Base-by-base conservation (phyloP, 2,113 vertebrate species). In the Xiphias gladius region DNA sequence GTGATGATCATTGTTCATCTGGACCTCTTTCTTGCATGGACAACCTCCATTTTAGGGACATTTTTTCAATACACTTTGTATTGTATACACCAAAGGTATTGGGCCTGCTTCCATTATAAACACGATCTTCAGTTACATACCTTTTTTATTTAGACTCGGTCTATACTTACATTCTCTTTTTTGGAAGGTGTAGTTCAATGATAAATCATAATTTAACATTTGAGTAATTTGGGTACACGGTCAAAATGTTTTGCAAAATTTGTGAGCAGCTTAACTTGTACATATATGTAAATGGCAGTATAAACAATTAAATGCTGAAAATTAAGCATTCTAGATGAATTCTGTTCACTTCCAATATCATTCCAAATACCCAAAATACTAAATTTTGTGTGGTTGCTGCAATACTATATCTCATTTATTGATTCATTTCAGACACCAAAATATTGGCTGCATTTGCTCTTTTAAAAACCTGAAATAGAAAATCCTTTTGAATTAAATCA, bases 361-460 rank as follows among this genome's bases (percentile, higher is more conserved):
- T 74, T 28, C 1, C 32, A 58, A 5, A 52, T 32, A n/a, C 1
- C 37, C 41, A 22, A 7, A 74, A n/a, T n/a, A n/a, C n/a, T n/a
- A 54, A 74, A 54, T 66, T 72, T n/a, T 35, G 30, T 43, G 19
- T 5, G 2, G 69, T 39, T 35, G 4, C 35, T 66, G 67, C 67
- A 64, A 48, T 26, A 61, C 39, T 10, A 63, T 61, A 46, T 76
- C 66, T 75, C 46, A 73, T 80, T 80, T 72, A 89, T 77, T 79
- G 58, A 83, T 54, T 88, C 13, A 79, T 85, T 86, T 83, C 65
- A 78, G 43, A 86, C 64, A 5, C 48, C 24, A 22, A 78, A 73
- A 70, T 46, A 28, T n/a, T 77, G 35, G 26, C 55, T 59, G 59
- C 73, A 50, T 48, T 62, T 6, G 10, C 35, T 55, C 62, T 84